Evolutionary conservation across 2,888 invertebrate species (phyloP).

Genomic region (Monoplex corrugatus): DNA sequence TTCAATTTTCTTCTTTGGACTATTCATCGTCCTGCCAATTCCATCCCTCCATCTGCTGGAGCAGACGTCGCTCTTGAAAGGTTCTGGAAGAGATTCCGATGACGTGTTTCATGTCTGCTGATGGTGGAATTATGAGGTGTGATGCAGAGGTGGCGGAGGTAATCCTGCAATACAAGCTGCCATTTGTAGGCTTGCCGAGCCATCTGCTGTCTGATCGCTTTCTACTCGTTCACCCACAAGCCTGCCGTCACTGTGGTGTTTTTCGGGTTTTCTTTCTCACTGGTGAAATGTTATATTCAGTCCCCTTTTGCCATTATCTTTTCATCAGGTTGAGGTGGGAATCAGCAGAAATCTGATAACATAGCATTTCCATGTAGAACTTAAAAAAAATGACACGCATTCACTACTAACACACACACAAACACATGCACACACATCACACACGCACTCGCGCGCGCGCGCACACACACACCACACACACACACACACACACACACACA

Average conservation of each 20-base stretch:
- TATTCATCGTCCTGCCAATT: conserved; percentile 47
- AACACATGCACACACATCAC: too few species aligned
- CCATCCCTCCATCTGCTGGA: conserved; percentile 46
- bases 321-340: too few species aligned
- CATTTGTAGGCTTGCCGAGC: not conserved
- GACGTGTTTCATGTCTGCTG: conserved; percentile 38
- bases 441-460: too few species aligned
- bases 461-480: too few species aligned
- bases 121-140: conserved; percentile 44
- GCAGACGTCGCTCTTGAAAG: conserved; percentile 39
- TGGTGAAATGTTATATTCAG: too few species aligned
- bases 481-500: too few species aligned
- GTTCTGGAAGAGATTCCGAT: conserved; percentile 37
- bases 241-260: not conserved
- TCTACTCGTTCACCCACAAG: conserved; percentile 21
- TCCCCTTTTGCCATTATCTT: too few species aligned
- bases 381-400: too few species aligned
- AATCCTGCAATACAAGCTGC: conserved; percentile 24
- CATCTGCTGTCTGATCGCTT: conserved; percentile 44
- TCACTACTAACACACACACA: too few species aligned
- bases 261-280: not conserved
- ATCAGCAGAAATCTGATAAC: too few species aligned
- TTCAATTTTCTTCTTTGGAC: conserved; percentile 50
- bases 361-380: too few species aligned
- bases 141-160: not conserved